These are phyloP conservation scores for Heliothis subflexa DNA, from an alignment of 1,140 invertebrate species.

Conservation along the genomic window DNA sequence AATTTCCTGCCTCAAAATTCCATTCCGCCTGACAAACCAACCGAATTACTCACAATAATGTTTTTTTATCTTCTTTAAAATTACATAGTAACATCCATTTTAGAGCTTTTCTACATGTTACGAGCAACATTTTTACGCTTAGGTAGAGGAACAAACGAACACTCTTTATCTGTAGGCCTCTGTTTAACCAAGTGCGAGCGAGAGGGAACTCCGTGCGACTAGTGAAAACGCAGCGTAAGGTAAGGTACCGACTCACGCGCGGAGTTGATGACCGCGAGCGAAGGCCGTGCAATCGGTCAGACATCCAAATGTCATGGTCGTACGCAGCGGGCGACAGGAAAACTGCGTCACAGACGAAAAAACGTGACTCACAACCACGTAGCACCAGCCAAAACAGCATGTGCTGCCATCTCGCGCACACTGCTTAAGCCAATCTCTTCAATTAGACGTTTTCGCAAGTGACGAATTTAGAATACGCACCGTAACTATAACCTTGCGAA, in stretches of 20 bases:
- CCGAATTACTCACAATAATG: constrained; percentile 48
- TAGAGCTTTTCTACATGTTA: constrained; percentile 52
- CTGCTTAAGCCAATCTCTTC: constrained; percentile 26
- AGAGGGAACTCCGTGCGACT: constrained; percentile 49
- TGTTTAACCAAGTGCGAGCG: constrained; percentile 59
- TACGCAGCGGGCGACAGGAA: constrained; percentile 75
- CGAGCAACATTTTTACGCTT: constrained; percentile 40
- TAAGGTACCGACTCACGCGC: constrained; percentile 70
- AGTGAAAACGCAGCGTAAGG: constrained; percentile 70
- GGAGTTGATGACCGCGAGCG: constrained; percentile 81
- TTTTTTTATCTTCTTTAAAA: constrained; percentile 46
- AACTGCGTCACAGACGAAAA: constrained; percentile 81
- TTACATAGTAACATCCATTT: constrained; percentile 49
- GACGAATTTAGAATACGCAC: constrained; percentile 51
- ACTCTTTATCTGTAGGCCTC: constrained; percentile 53
- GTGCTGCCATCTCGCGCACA: constrained; percentile 51
- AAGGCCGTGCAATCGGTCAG: constrained; percentile 84
- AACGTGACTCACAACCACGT: constrained; percentile 75
- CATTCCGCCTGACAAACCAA: constrained; percentile 43
- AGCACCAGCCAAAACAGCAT: constrained; percentile 51
- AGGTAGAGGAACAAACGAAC: constrained; percentile 49
- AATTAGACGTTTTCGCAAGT: constrained; percentile 53
- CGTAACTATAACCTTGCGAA: constrained; percentile 67
- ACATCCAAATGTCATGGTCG: constrained; percentile 83
- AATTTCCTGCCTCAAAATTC: constrained; percentile 59